Evolutionary conservation across 23 tunicate genomes (phyloP), one percentile per base, ranked within the genome.

Genomic region (Pegea sp.): DNA sequence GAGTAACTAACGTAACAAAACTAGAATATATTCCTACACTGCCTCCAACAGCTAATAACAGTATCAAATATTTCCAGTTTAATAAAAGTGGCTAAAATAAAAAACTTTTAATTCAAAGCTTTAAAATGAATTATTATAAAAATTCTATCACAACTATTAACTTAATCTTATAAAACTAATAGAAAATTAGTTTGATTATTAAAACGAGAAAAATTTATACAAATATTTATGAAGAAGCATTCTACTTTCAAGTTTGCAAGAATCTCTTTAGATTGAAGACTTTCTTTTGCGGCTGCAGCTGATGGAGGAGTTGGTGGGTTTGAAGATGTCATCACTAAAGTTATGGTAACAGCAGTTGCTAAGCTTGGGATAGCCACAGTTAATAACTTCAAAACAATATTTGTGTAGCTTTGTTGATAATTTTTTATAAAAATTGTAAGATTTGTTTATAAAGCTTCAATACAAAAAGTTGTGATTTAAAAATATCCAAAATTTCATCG

Each of bases 1-100:
- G 93, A 43, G 63, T 81, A 31, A 72, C 64, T 13, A 81, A 48
- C 21, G 93, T 81, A 0, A 71, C 93, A 56, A 81, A 81, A 1
- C 80, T 58, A 7, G 75, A 56, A 34, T 81, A 81, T n/a, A 81
- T 62, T 20, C 81, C 93, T 49, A 81, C 57, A 3, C 68, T 71
- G 11, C 71, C 69, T 5, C 93, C 93, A 22, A 81, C 66, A 38
- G 81, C 48, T 26, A 73, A 20, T 31, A 81, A 22, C n/a, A 81
- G 50, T 22, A 81, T 26, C 49, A 81, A 25, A 38, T 53, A 81
- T 30, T 67, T 52, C 42, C 62, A 66, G 56, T 81, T 81, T 23
- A 42, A 31, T 4, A 81, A 28, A 24, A 62, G 44, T 59, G 72
- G 26, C 84, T 74, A 58, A 42, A 59, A 60, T 53, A 19, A 11